Conservation (phyloP, 1,140 invertebrate species). For the Aradophagus sp. region DNA sequence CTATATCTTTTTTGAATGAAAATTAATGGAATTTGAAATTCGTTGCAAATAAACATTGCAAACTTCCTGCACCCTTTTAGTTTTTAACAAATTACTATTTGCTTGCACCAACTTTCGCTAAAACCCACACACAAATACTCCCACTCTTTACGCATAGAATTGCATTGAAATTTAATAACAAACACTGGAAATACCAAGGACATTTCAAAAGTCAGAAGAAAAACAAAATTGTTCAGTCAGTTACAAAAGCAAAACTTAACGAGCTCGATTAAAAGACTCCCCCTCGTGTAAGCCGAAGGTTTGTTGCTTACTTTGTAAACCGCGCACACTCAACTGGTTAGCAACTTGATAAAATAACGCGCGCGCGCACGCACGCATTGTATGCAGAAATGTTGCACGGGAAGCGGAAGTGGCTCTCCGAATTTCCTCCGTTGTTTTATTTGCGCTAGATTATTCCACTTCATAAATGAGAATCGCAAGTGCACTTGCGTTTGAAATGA, state of each 20-base stretch:
- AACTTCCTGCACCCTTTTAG: no score
- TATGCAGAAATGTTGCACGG: constrained; percentile 31
- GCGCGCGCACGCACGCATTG: constrained; percentile 28
- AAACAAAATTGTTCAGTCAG: no score
- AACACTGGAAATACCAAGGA: no score
- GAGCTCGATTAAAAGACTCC: constrained; percentile 17
- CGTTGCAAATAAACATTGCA: no score
- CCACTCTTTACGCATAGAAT: no score
- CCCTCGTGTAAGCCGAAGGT: constrained; percentile 8
- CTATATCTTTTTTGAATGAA: no score
- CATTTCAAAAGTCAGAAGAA: no score
- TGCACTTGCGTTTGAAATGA: constrained; percentile 45
- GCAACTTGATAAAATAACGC: constrained; percentile 29
- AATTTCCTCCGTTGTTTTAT: constrained; percentile 50
- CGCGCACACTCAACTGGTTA: constrained; percentile 22
- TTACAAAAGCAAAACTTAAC: constrained; percentile 1
- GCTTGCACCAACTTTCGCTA: no score
- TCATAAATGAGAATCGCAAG: constrained; percentile 49
- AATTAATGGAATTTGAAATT: no score
- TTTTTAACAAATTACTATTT: no score
- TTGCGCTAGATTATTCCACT: constrained; percentile 45
- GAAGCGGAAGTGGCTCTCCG: constrained; percentile 47
- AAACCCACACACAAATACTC: no score
- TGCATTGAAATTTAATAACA: no score
- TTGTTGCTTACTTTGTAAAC: constrained; percentile 27